Percentiles rank a stretch among this genome's conserved stretches.
Evolutionary conservation across 2,888 invertebrate species (phyloP).

Genomic region (Tipula vernalis): DNA sequence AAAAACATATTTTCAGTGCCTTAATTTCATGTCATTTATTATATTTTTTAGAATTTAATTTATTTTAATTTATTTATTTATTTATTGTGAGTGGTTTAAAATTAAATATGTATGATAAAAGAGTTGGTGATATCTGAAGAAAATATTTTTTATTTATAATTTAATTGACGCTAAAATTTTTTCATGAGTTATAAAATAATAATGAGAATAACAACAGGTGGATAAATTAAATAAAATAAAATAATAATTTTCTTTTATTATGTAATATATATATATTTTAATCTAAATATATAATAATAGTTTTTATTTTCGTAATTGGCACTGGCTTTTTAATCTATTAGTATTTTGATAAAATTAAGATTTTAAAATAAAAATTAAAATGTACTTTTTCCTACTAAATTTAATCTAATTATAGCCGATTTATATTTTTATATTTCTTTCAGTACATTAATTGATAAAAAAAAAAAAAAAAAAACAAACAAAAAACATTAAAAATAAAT

Average conservation of each 20-base stretch:
- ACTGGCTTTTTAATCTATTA: neutral
- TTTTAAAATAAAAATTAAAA: neutral
- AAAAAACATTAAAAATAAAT: neutral
- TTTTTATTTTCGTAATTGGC: neutral
- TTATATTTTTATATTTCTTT: neutral
- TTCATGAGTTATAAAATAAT: neutral
- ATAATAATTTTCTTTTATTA: neutral
- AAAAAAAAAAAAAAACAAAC: neutral
- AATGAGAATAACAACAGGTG: neutral
- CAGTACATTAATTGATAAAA: neutral
- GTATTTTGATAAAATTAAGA: neutral
- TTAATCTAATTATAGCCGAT: neutral
- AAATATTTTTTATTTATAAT: neutral
- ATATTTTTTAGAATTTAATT: neutral
- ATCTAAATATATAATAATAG: neutral
- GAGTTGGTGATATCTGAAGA: neutral
- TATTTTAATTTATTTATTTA: conserved; percentile 4
- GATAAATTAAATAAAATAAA: neutral
- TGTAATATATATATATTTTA: neutral
- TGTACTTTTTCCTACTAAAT: neutral
- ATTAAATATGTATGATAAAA: neutral
- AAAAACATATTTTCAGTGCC: neutral
- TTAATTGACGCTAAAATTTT: neutral
- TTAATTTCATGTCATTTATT: neutral
- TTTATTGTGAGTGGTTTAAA: neutral